phyloP scores from a whole-genome alignment of 2,113 vertebrate species.

The Leptosomus discolor region DNA sequence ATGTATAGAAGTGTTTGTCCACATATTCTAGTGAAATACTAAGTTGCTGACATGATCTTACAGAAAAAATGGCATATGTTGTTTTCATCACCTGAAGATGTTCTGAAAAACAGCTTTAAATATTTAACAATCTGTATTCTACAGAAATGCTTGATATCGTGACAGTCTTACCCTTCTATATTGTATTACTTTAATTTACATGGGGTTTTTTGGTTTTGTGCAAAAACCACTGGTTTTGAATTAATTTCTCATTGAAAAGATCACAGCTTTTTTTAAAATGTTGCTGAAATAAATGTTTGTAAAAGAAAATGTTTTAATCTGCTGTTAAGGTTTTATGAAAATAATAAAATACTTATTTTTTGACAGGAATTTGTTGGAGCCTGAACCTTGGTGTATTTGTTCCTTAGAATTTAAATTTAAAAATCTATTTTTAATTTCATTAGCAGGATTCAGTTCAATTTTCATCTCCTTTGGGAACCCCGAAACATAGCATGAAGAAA shows the following conservation, averaged over 20 bases:
- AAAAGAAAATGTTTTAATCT: neutral
- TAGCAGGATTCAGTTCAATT: constrained; percentile 79
- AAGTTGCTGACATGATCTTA: neutral
- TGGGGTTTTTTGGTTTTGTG: neutral
- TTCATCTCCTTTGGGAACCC: constrained; percentile 69
- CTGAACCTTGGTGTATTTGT: neutral
- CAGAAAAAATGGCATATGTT: neutral
- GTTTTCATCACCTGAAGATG: neutral
- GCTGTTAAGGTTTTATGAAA: neutral
- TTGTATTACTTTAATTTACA: neutral
- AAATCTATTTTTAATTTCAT: neutral
- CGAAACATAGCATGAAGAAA: constrained; percentile 56
- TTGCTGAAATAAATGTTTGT: neutral
- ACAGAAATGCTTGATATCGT: neutral
- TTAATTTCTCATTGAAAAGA: neutral
- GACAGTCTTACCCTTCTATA: neutral
- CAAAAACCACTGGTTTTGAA: neutral
- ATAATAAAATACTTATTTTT: too few species aligned
- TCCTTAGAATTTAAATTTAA: neutral
- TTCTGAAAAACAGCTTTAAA: neutral
- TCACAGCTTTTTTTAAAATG: neutral
- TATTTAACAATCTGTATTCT: neutral
- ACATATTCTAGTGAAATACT: neutral
- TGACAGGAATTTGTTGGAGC: neutral
- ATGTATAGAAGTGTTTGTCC: neutral